Evolutionary conservation across 2,113 vertebrate genomes (phyloP).

Genomic region (Petrocephalus microphthalmus): DNA sequence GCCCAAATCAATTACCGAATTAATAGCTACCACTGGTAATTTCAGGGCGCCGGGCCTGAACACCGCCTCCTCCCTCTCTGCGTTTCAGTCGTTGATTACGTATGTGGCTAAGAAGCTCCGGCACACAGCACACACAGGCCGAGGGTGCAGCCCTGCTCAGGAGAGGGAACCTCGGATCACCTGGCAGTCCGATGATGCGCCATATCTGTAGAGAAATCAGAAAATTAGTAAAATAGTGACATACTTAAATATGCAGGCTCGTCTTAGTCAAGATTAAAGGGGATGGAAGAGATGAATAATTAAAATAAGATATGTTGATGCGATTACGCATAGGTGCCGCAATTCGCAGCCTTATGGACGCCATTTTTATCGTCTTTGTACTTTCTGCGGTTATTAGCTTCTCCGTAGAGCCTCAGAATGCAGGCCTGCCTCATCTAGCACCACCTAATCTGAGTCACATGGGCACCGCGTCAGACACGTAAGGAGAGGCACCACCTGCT

Average conservation of each 20-base stretch:
- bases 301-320: not conserved
- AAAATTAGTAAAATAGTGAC: not conserved
- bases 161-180: not conserved
- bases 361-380: not conserved
- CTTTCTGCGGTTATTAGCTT: not conserved
- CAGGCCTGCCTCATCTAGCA: not conserved
- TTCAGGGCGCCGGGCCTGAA: not conserved
- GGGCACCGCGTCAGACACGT: not conserved
- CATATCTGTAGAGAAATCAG: not conserved
- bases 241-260: not conserved
- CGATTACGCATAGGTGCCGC: not conserved
- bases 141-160: not conserved
- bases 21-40: slow-evolving; percentile 18
- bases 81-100: not conserved
- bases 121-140: not conserved
- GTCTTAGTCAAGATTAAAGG: not conserved
- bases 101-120: not conserved
- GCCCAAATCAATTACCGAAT: slow-evolving; percentile 13
- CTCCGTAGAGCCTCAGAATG: not conserved
- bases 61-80: not conserved
- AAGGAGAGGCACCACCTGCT: not conserved
- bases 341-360: not conserved
- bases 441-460: not conserved
- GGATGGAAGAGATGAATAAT: not conserved
- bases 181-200: not conserved